These are phyloP conservation scores for Bursaphelenchus okinawaensis DNA, from an alignment of 2,888 invertebrate species.

Conservation along the genomic window DNA sequence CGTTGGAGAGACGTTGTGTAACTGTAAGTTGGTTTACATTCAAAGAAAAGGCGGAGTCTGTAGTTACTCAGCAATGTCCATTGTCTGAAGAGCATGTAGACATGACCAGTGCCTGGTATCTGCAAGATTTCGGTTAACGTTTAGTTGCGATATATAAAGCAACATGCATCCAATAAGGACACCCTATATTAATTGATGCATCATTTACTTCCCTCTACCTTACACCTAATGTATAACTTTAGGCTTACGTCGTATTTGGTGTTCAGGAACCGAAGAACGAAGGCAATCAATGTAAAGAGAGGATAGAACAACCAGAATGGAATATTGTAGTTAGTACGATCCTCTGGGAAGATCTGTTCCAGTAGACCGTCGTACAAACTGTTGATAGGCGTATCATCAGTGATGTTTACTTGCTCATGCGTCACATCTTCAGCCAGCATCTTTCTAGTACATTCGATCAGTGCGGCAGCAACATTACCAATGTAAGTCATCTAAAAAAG, in stretches of 20 bases:
- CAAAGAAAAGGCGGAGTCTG: constrained; percentile 36
- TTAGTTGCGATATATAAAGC: no score
- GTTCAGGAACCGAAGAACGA: neutral
- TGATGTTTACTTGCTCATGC: constrained; percentile 34
- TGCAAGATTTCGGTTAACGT: no score
- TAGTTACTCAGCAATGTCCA: constrained; percentile 52
- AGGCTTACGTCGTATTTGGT: no score
- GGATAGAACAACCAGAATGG: constrained; percentile 37
- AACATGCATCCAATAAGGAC: no score
- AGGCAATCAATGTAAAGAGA: constrained; percentile 23
- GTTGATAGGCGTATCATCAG: constrained; percentile 41
- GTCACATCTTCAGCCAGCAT: constrained; percentile 7
- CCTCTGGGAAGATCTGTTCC: constrained; percentile 25
- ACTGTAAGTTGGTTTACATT: constrained; percentile 20
- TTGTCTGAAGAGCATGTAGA: constrained; percentile 48
- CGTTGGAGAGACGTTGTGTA: constrained; percentile 25
- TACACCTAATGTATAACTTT: no score
- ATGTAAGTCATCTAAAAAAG: constrained; percentile 45
- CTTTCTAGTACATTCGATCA: constrained; percentile 26
- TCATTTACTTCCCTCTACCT: no score
- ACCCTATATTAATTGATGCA: no score
- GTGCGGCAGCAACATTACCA: constrained; percentile 39
- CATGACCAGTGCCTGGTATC: constrained; percentile 41
- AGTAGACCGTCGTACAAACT: constrained; percentile 29
- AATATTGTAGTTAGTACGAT: constrained; percentile 9